phyloP scores from a whole-genome alignment of 2,113 vertebrate species.

The Heloderma charlesbogerti region DNA sequence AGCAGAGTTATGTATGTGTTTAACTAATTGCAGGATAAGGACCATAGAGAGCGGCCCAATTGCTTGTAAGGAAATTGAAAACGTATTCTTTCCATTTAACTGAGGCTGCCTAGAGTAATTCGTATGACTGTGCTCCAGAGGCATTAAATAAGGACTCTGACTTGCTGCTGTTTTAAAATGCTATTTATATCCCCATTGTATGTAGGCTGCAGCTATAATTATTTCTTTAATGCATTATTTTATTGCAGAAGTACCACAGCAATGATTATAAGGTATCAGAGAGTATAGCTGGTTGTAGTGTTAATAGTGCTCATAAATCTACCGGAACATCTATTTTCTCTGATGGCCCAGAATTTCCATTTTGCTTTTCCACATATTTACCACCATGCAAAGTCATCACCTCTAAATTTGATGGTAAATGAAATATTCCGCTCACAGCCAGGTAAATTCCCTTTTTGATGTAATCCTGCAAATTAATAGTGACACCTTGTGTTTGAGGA shows the following conservation, averaged over 20 bases:
- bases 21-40: conserved; percentile 15
- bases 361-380: conserved; percentile 14
- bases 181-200: neutral
- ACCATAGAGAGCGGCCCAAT: neutral
- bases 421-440: conserved; percentile 34
- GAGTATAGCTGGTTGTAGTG: conserved; percentile 2
- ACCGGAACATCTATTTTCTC: conserved; percentile 22
- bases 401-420: neutral
- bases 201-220: conserved; percentile 16
- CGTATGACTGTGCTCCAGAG: conserved; percentile 40
- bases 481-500: conserved; percentile 18
- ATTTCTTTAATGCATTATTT: conserved; percentile 17
- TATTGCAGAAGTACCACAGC: conserved; percentile 26
- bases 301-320: conserved; percentile 40
- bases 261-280: conserved; percentile 23
- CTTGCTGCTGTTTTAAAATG: conserved; percentile 33
- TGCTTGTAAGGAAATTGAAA: conserved; percentile 36
- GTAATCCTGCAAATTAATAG: conserved; percentile 37
- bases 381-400: conserved; percentile 51
- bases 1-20: conserved; percentile 43
- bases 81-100: conserved; percentile 18
- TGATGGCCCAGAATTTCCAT: conserved; percentile 34
- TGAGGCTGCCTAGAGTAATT: conserved; percentile 27
- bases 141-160: conserved; percentile 12
- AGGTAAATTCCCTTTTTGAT: conserved; percentile 7